A percentile compares a stretch with the other conserved stretches of the same genome.
These are phyloP conservation scores for Plodia interpunctella DNA, from an alignment of 1,140 invertebrate genomes.

Conservation along the genomic window DNA sequence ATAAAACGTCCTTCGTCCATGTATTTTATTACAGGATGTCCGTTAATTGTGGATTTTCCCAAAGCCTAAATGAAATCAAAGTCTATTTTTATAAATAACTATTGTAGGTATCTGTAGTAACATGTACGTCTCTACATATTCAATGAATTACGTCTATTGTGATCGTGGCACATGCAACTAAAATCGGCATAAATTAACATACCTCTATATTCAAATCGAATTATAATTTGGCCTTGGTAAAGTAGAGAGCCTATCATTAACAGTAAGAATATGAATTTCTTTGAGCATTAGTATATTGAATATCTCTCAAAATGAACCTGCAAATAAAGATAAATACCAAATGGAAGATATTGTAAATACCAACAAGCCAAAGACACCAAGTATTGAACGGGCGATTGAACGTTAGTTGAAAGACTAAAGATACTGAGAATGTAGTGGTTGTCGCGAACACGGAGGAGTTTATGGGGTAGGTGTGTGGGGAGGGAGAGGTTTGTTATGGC, in stretches of 20 bases:
- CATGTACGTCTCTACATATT: neutral
- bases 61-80: too few species aligned
- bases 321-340: too few species aligned
- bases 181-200: conserved; percentile 2
- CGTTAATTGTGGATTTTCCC: too few species aligned
- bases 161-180: conserved; percentile 1
- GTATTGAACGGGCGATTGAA: too few species aligned
- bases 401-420: neutral
- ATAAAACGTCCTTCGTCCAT: too few species aligned
- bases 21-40: too few species aligned
- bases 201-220: neutral
- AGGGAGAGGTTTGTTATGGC: conserved; percentile 70
- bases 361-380: conserved; percentile 30
- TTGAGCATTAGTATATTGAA: too few species aligned
- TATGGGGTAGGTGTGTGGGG: conserved; percentile 24
- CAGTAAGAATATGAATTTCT: too few species aligned
- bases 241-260: neutral
- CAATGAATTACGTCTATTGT: conserved; percentile 2
- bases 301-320: too few species aligned
- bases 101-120: neutral
- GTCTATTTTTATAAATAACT: too few species aligned
- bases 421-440: conserved; percentile 10
- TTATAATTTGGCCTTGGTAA: neutral
- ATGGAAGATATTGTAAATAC: neutral
- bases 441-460: conserved; percentile 6